Evolutionary conservation across 2,113 vertebrate genomes (phyloP), one percentile per base, ranked within the genome.

Genomic region (Trachemys scripta): DNA sequence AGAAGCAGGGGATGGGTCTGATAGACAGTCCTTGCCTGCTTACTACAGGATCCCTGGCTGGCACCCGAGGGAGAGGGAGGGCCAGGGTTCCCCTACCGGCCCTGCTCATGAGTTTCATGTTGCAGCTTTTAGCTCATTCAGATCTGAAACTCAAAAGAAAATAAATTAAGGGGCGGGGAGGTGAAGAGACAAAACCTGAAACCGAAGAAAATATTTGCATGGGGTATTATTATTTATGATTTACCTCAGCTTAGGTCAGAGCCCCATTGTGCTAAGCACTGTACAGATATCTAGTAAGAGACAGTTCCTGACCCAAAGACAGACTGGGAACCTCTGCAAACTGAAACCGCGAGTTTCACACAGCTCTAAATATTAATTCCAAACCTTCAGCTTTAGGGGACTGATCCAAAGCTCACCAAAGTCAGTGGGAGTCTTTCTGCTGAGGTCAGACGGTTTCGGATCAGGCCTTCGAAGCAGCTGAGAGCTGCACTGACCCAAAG

Each of bases 401-500:
- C 72, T 59, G 3, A 69, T 54, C 38, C 72, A 1, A 80, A 6
- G 11, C 38, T 80, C 89, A 93, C 49, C 17, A 62, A 81, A 90
- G 90, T 88, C 87, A 47, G 22, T 65, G 87, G 93, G 84, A 95
- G 86, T 27, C 49, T 92, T 82, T 87, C 79, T 80, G 31, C 49
- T 10, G 92, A 92, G 82, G 56, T 89, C 93, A 4, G 90, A 2
- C 56, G 65, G 53, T 56, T 96, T 91, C 38, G 16, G 38, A 91
- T 78, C 87, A 31, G 94, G 42, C 65, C 79, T 78, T n/a, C 53
- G 57, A 14, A 92, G 82, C 69, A 83, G 94, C 80, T 94, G 83
- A 81, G 89, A 82, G 79, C 62, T 90, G 49, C 54, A 72, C 19
- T 93, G 94, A 93, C 87, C 92, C 90, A 1, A 12, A 25, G 8